phyloP scores from a whole-genome alignment of 64 coral and sea anemone species.

The Montipora capricornis region DNA sequence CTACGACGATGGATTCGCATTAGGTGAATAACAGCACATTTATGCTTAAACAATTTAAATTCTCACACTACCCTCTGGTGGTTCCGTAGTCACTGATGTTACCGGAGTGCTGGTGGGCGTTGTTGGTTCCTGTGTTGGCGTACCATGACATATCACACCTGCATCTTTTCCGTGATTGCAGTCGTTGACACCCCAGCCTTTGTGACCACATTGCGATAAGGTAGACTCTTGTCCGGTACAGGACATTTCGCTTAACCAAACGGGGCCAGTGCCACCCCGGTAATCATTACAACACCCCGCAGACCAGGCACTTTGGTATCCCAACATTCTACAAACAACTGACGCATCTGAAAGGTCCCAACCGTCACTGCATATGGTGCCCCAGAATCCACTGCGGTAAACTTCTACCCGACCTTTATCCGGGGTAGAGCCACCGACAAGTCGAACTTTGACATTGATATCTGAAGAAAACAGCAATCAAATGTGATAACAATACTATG shows the following conservation, averaged over 20 bases:
- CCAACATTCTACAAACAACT: slow-evolving; percentile 68
- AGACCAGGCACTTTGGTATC: slow-evolving; percentile 28
- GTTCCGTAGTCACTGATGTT: not conserved
- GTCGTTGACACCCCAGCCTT: slow-evolving; percentile 37
- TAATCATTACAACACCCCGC: slow-evolving; percentile 6
- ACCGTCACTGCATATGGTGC: slow-evolving; percentile 53
- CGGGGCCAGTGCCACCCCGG: slow-evolving; percentile 14
- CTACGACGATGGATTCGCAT: no score
- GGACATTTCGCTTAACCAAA: slow-evolving; percentile 54
- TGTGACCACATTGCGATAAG: slow-evolving; percentile 54
- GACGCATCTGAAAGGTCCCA: slow-evolving; percentile 45
- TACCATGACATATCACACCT: slow-evolving; percentile 36
- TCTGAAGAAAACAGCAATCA: not conserved
- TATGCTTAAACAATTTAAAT: no score
- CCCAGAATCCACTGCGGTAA: slow-evolving; percentile 66
- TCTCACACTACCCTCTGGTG: no score
- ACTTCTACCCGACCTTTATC: slow-evolving; percentile 62
- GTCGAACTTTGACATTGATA: not conserved
- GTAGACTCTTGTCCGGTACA: slow-evolving; percentile 40
- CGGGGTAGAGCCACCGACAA: slow-evolving; percentile 10
- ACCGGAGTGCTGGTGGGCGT: not conserved
- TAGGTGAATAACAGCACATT: no score
- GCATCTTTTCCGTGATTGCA: slow-evolving; percentile 63
- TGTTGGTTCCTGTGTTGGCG: not conserved
- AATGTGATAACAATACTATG: not conserved